These are phyloP conservation scores for Rotaria macrura DNA, from an alignment of 2,888 invertebrate genomes.

Conservation along the genomic window DNA sequence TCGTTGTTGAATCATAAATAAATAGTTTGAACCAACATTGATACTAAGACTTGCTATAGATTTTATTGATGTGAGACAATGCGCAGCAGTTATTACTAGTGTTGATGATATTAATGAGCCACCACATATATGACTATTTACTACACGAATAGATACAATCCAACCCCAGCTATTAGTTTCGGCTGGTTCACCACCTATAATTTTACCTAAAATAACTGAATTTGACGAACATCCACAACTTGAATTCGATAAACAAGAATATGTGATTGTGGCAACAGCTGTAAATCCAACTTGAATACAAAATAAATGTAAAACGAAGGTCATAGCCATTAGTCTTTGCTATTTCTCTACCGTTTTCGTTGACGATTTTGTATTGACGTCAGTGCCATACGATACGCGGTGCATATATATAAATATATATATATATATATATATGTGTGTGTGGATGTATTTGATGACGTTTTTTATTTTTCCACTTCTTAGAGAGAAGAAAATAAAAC, in stretches of 20 bases:
- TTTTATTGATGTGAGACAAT: neutral
- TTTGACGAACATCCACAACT: neutral
- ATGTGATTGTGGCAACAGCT: neutral
- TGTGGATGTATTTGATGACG: too few relatives aligned
- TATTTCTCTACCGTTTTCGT: neutral
- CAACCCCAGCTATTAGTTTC: neutral
- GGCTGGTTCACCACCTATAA: neutral
- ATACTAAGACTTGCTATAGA: neutral
- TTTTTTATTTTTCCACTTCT: neutral
- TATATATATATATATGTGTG: neutral
- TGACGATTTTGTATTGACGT: neutral
- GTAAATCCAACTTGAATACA: neutral
- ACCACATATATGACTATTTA: neutral
- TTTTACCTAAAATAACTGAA: neutral
- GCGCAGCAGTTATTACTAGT: neutral
- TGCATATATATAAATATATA: neutral
- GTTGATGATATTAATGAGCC: neutral
- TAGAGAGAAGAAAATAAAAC: neutral
- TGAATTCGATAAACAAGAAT: neutral
- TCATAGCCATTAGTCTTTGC: neutral
- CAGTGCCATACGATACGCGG: neutral
- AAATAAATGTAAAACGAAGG: neutral
- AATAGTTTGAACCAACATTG: neutral
- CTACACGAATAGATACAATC: neutral
- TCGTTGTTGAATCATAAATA: neutral